Base-by-base conservation (phyloP, 2,113 vertebrate species). In the Vanacampus margaritifer region DNA sequence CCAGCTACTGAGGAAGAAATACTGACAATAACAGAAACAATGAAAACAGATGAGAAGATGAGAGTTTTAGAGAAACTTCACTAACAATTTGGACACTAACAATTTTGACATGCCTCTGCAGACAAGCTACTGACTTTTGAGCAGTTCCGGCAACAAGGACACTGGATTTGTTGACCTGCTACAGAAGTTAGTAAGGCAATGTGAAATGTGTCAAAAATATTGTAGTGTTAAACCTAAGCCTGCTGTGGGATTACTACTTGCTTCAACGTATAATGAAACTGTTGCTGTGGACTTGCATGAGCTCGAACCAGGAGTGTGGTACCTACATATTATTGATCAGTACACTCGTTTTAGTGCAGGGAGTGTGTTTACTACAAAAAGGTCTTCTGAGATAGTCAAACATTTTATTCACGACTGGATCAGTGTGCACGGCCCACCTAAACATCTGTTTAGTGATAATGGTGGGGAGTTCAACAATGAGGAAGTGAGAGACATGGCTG, bases 231-330 rank as follows among this genome's bases (percentile, higher is more conserved):
- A 65, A 32, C 41, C 39, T 3, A 76, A 53, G 5, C 63, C 69
- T 14, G 58, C 61, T 23, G 57, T 71, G 5, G 69, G 71, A 5
- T 10, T 79, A 1, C 69, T 36, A 1, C 2, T 77, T 28, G 72
- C 71, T 12, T 71, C 75, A 1, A 7, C 56, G 19, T 73, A 79
- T 45, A 79, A 81, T 64, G 67, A 78, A 23, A 75, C 67, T 2
- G 76, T 82, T 4, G 73, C 74, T 28, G 16, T 82, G 1, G 64
- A 80, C 23, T n/a, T 79, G 2, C 74, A 66, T 60, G 54, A 76
- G 13, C 41, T 81, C 0, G 46, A 75, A 24, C 71, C 16, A 26
- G 26, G 57, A 9, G 10, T 76, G 17, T 78, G 72, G 69, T 81
- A 74, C 41, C 57, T 73, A 0, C 78, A 77, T 21, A 57, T 67